Conservation (phyloP, 1,140 invertebrate species). For the Drosophila carrolli region DNA sequence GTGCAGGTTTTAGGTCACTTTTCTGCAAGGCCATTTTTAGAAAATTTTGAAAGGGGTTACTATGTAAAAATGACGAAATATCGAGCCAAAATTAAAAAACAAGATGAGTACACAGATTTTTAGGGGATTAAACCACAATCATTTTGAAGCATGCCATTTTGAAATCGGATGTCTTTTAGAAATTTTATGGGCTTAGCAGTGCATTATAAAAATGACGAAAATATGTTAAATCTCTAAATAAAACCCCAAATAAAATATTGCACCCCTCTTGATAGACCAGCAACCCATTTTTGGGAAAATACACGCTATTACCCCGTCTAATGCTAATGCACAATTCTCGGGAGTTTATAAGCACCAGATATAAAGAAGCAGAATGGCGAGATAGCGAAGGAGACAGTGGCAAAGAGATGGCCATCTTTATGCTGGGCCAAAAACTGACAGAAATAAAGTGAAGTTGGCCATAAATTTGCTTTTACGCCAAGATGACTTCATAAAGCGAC, state of each 20-base stretch:
- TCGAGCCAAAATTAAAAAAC: too few relatives aligned
- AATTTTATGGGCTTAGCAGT: too few relatives aligned
- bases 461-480: constrained; percentile 82
- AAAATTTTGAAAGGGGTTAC: too few relatives aligned
- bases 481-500: constrained; percentile 83
- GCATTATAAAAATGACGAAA: too few relatives aligned
- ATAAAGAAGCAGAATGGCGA: constrained; percentile 22
- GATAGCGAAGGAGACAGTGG: constrained; percentile 24
- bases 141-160: too few relatives aligned
- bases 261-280: constrained; percentile 23
- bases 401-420: constrained; percentile 64
- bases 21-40: too few relatives aligned
- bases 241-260: not conserved
- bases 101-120: too few relatives aligned
- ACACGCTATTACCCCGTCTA: constrained; percentile 21
- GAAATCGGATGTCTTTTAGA: too few relatives aligned
- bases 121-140: too few relatives aligned
- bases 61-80: too few relatives aligned
- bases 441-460: constrained; percentile 81
- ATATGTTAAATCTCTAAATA: too few relatives aligned
- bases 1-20: too few relatives aligned
- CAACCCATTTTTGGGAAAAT: constrained; percentile 6
- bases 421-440: constrained; percentile 73
- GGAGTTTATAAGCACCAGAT: constrained; percentile 47
- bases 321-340: constrained; percentile 50